Conservation (phyloP, 2,888 invertebrate species). For the Eristalis tenax region DNA sequence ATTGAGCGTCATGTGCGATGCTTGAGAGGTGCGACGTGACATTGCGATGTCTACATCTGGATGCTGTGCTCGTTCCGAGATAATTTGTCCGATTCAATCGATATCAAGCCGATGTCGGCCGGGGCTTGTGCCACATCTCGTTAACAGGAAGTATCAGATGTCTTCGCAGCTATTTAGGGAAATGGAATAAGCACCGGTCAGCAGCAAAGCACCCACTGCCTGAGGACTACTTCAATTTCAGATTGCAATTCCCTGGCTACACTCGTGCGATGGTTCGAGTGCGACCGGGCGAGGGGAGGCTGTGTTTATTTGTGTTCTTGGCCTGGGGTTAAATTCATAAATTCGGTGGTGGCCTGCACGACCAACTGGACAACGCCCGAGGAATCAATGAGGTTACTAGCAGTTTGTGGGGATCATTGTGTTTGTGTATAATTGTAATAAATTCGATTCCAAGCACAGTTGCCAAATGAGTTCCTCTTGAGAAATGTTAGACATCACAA, state of each 20-base stretch:
- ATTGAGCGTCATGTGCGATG: background rate
- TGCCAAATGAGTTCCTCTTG: too few species aligned
- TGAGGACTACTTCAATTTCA: background rate
- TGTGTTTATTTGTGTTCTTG: background rate
- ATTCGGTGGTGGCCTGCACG: background rate
- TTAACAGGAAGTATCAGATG: background rate
- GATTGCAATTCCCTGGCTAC: background rate
- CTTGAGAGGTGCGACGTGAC: background rate
- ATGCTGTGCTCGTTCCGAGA: background rate
- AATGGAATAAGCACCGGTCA: background rate
- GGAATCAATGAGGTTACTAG: too few species aligned
- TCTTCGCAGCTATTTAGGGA: background rate
- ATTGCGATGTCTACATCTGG: background rate
- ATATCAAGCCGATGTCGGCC: background rate
- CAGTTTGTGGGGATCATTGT: too few species aligned
- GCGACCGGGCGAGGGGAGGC: background rate
- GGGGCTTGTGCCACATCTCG: background rate
- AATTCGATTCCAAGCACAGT: too few species aligned
- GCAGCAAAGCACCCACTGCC: background rate
- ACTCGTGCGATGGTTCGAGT: background rate
- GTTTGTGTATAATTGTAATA: too few species aligned
- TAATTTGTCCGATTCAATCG: background rate
- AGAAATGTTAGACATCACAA: too few species aligned
- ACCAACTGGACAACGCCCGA: too few species aligned
- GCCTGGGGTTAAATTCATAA: background rate